Base-by-base conservation (phyloP, 2,113 vertebrate genomes). In the Perca schrenkii region DNA sequence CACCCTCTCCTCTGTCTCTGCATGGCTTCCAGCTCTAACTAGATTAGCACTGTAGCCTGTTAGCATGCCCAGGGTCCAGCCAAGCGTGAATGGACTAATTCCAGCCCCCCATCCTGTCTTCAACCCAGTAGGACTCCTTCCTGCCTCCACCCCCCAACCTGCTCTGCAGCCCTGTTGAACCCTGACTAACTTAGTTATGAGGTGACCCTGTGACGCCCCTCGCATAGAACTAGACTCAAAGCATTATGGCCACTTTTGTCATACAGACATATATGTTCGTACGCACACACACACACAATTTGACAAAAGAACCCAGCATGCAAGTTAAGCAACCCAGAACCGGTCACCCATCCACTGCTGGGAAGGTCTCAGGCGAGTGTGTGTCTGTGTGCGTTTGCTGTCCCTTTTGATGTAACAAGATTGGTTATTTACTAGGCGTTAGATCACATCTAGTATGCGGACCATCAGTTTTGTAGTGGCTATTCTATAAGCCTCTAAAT, bases 151-250 rank as follows among this genome's bases (percentile, higher is more conserved):
- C 74, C 40, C 4, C 6, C 74, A 72, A 64, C 66, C 78, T 22
- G 31, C 64, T 84, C 81, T 72, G n/a, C 77, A 82, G 49, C 76
- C 89, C 78, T 62, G 80, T 64, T 90, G 83, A 90, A 86, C 88
- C 92, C 79, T 90, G 82, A 90, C 92, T 93, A 94, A 94, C 88
- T 79, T 60, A 83, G 93, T 94, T 93, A 93, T 61, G 81, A 88
- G 63, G 60, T 91, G 90, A 92, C 88, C 89, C 93, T 31, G 88
- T 84, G 84, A 87, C 70, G 84, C 83, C 83, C 92, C 86, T 80
- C 86, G 34, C 52, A 85, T 19, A 49, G 52, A 91, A 74, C 66
- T 80, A 92, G 80, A 84, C 79, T 82, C 73, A 83, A 43, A 76
- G 57, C 84, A 88, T 66, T 80, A 77, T 88, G 75, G 71, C 16